Percentiles rank a stretch among this genome's conserved stretches.
Evolutionary conservation across 1,140 invertebrate species (phyloP).

Genomic region (Linepithema humile): DNA sequence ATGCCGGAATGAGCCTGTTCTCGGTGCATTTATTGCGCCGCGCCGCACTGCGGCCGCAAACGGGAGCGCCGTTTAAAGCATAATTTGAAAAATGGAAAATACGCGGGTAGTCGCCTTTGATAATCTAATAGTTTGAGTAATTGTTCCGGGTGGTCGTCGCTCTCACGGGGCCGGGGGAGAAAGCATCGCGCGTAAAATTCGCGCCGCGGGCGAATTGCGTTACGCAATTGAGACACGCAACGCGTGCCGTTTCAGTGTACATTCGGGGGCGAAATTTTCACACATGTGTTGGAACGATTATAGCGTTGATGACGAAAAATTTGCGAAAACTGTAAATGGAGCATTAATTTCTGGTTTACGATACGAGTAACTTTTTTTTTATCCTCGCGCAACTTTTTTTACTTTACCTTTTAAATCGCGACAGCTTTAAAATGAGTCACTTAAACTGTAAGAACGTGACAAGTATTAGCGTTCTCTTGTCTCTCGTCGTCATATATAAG

Average conservation of each 20-base stretch:
- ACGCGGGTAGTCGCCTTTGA: slow-evolving; percentile 38
- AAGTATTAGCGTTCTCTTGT: neutral
- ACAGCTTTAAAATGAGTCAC: neutral
- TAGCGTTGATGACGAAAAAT: slow-evolving; percentile 1
- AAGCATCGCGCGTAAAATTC: slow-evolving; percentile 37
- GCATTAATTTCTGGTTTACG: neutral
- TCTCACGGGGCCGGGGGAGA: neutral
- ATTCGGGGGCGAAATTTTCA: neutral
- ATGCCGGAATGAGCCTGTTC: slow-evolving; percentile 45
- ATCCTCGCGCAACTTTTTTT: neutral
- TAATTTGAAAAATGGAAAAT: slow-evolving; percentile 49
- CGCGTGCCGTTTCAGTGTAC: neutral
- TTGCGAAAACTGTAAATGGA: neutral
- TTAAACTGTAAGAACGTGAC: neutral
- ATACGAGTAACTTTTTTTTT: too few relatives aligned
- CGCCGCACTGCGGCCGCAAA: neutral
- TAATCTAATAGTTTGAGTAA: slow-evolving; percentile 49
- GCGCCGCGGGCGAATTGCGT: neutral
- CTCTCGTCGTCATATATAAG: neutral
- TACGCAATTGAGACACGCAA: slow-evolving; percentile 18
- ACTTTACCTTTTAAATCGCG: neutral
- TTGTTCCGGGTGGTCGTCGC: slow-evolving; percentile 32
- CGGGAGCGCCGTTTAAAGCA: slow-evolving; percentile 32
- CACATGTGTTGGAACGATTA: neutral
- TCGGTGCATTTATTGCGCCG: slow-evolving; percentile 50